phyloP scores from a whole-genome alignment of 1,140 invertebrate genomes.

The Drosophila lacertosa region DNA sequence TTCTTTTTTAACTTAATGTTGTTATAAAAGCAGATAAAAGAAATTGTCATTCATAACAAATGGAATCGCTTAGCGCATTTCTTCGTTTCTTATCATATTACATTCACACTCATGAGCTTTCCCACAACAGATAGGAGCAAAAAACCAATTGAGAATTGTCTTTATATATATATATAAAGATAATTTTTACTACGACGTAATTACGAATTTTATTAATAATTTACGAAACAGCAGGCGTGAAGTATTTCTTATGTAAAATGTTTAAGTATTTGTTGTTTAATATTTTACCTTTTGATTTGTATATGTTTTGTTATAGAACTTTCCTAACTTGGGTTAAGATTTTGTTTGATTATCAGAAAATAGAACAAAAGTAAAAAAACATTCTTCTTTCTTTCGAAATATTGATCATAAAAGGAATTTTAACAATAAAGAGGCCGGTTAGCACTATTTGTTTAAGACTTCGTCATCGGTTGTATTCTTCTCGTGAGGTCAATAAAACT shows the following conservation, averaged over 20 bases:
- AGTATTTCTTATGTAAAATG: slow-evolving; percentile 12
- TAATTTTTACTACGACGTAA: slow-evolving; percentile 7
- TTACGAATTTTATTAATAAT: background rate
- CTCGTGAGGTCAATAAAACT: slow-evolving; percentile 15
- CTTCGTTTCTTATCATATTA: slow-evolving; percentile 6
- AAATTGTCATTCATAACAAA: background rate
- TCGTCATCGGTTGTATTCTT: slow-evolving; percentile 24
- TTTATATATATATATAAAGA: background rate
- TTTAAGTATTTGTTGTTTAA: slow-evolving; percentile 5
- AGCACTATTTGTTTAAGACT: slow-evolving; percentile 15
- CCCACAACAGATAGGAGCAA: background rate
- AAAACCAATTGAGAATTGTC: background rate
- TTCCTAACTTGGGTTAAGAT: too few species aligned
- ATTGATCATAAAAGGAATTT: slow-evolving; percentile 1
- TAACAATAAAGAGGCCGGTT: slow-evolving; percentile 5
- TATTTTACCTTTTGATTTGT: background rate
- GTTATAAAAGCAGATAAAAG: background rate
- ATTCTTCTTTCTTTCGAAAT: too few species aligned
- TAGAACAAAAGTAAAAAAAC: too few species aligned
- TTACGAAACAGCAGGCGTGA: background rate
- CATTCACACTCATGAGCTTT: slow-evolving; percentile 2
- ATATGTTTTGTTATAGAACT: too few species aligned
- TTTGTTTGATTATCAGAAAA: background rate
- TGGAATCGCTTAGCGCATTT: background rate
- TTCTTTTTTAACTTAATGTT: too few species aligned